phyloP scores from a whole-genome alignment of 2,113 vertebrate genomes.

The Heptranchias perlo region DNA sequence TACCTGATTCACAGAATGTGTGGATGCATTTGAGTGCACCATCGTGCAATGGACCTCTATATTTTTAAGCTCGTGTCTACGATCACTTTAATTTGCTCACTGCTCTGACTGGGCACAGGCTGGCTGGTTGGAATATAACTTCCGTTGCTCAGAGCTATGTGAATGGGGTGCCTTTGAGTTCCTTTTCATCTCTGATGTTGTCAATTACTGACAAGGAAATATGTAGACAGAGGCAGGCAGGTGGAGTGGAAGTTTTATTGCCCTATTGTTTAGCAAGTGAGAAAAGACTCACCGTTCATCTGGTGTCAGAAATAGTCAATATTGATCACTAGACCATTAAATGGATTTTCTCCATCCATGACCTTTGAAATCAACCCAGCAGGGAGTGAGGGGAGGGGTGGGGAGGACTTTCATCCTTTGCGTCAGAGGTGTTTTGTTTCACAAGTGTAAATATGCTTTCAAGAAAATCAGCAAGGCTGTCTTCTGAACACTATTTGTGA shows the following conservation, averaged over 20 bases:
- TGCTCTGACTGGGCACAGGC: not conserved
- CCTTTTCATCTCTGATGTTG: slow-evolving; percentile 5
- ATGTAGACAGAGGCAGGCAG: not conserved
- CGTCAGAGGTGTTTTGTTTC: not conserved
- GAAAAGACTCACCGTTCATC: not conserved
- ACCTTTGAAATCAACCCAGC: not conserved
- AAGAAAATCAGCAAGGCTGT: not conserved
- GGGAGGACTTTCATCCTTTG: not conserved
- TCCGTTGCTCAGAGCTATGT: not conserved
- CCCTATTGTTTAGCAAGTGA: slow-evolving; percentile 24
- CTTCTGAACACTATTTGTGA: not conserved
- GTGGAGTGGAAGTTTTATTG: slow-evolving; percentile 33
- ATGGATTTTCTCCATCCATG: not conserved
- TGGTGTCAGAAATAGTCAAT: slow-evolving; percentile 28
- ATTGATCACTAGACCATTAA: slow-evolving; percentile 25
- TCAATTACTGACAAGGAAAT: slow-evolving; percentile 33
- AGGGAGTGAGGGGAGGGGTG: not conserved
- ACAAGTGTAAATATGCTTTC: not conserved
- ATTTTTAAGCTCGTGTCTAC: too few relatives aligned
- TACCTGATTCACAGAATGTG: not conserved
- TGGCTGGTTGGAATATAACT: not conserved
- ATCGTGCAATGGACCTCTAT: not conserved
- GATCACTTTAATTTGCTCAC: not conserved
- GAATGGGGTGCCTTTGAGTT: not conserved
- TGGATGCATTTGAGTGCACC: not conserved